Evolutionary conservation across 1,140 invertebrate species (phyloP).

Genomic region (Andrena cerasifolii): DNA sequence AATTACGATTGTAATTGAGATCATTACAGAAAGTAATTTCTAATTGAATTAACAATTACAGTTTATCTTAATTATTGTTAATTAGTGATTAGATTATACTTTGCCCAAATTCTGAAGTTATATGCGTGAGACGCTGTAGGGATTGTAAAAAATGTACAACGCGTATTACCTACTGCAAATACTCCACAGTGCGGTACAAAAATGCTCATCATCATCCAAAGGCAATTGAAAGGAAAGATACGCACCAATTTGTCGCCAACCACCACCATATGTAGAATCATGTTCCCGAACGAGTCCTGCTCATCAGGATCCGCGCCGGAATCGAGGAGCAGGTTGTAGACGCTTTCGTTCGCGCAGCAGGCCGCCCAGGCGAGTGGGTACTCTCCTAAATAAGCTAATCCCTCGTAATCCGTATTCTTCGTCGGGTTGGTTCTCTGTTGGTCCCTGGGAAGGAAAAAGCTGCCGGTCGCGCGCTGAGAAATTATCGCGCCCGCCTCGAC

Average conservation of each 20-base stretch:
- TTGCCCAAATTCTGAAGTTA: too few species aligned
- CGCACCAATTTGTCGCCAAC: constrained; percentile 97
- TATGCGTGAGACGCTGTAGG: too few species aligned
- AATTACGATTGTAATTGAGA: too few species aligned
- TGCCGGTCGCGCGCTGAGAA: constrained; percentile 95
- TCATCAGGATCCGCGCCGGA: constrained; percentile 95
- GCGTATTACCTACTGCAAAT: too few species aligned
- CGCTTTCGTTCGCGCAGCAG: constrained; percentile 97
- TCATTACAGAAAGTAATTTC: too few species aligned
- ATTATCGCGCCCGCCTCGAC: constrained; percentile 95
- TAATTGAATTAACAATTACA: too few species aligned
- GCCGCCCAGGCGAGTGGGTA: constrained; percentile 98
- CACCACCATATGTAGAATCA: constrained; percentile 99
- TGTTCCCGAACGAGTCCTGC: constrained; percentile 96
- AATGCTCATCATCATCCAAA: too few species aligned
- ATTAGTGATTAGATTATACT: too few species aligned
- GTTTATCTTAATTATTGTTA: too few species aligned
- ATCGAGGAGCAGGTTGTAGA: constrained; percentile 98
- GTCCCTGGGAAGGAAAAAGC: constrained; percentile 95
- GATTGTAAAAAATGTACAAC: too few species aligned
- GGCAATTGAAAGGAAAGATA: constrained; percentile 53
- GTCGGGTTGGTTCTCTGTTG: constrained; percentile 90
- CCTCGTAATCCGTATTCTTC: constrained; percentile 96
- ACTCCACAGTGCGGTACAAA: too few species aligned
- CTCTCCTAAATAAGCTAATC: constrained; percentile 96